Conservation (phyloP, 2,888 invertebrate genomes). For the Diachrysia chrysitis region DNA sequence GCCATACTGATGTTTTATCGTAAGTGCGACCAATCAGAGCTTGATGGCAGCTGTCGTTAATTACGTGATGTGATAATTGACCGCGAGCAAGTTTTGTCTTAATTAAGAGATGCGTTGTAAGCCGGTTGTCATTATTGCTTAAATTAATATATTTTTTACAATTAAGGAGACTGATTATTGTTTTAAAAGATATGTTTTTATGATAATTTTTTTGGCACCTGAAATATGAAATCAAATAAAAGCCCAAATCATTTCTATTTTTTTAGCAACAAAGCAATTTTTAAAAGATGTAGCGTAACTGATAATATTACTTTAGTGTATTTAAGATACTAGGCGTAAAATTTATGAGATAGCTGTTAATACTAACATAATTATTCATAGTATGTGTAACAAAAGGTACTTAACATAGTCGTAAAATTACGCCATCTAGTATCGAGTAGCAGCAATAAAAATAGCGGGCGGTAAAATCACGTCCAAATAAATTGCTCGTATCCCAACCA, state of each 20-base stretch:
- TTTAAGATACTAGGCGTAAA: background rate
- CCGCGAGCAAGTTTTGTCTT: background rate
- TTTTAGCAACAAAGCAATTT: too few relatives aligned
- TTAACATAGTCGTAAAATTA: conserved; percentile 16
- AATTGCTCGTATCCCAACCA: conserved; percentile 40
- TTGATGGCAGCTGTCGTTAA: conserved; percentile 42
- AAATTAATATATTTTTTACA: background rate
- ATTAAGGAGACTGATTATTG: background rate
- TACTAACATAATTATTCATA: background rate
- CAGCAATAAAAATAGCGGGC: conserved; percentile 63
- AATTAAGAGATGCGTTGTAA: background rate
- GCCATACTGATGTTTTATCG: conserved; percentile 47
- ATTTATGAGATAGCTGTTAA: background rate
- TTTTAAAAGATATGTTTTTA: background rate
- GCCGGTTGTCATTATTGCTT: background rate
- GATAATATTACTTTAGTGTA: background rate
- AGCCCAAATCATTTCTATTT: too few relatives aligned
- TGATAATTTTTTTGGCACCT: background rate
- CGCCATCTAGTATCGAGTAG: conserved; percentile 73
- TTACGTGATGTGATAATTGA: conserved; percentile 35
- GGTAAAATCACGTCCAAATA: conserved; percentile 29
- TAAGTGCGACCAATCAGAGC: conserved; percentile 40
- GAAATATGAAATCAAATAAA: background rate
- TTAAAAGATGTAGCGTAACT: too few relatives aligned
- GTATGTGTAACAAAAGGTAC: background rate